phyloP scores from a whole-genome alignment of 1,140 invertebrate species.

The Brachionus rotundiformis region DNA sequence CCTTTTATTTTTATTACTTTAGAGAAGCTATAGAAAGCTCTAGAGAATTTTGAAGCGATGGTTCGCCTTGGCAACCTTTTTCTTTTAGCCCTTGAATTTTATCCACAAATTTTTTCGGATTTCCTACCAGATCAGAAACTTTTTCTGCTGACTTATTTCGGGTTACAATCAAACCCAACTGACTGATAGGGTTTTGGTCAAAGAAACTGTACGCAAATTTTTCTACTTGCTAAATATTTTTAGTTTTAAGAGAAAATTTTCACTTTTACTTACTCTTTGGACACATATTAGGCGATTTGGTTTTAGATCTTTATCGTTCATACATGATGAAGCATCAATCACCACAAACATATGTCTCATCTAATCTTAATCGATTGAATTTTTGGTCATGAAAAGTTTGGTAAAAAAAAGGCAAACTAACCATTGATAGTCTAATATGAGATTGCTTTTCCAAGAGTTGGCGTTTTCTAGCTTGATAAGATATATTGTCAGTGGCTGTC shows the following conservation, averaged over 20 bases:
- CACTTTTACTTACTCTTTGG: constrained; percentile 71
- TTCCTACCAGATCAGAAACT: constrained; percentile 78
- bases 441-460: constrained; percentile 72
- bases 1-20: constrained; percentile 63
- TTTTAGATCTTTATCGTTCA: constrained; percentile 90
- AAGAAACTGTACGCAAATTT: constrained; percentile 94
- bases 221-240: constrained; percentile 76
- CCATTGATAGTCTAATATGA: constrained; percentile 81
- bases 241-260: constrained; percentile 51
- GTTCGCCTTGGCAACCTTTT: constrained; percentile 74
- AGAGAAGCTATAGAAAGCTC: constrained; percentile 82
- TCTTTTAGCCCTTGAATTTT: constrained; percentile 61
- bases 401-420: constrained; percentile 55
- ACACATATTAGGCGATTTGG: constrained; percentile 86
- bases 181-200: constrained; percentile 97
- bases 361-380: constrained; percentile 55
- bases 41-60: constrained; percentile 89
- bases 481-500: constrained; percentile 82
- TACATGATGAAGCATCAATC: constrained; percentile 86
- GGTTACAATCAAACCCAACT: constrained; percentile 85
- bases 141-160: constrained; percentile 91
- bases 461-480: constrained; percentile 81
- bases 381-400: not conserved
- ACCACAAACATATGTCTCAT: constrained; percentile 83
- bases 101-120: constrained; percentile 64